phyloP scores from a whole-genome alignment of 2,113 vertebrate genomes.

The Pomatorhinus ruficollis region DNA sequence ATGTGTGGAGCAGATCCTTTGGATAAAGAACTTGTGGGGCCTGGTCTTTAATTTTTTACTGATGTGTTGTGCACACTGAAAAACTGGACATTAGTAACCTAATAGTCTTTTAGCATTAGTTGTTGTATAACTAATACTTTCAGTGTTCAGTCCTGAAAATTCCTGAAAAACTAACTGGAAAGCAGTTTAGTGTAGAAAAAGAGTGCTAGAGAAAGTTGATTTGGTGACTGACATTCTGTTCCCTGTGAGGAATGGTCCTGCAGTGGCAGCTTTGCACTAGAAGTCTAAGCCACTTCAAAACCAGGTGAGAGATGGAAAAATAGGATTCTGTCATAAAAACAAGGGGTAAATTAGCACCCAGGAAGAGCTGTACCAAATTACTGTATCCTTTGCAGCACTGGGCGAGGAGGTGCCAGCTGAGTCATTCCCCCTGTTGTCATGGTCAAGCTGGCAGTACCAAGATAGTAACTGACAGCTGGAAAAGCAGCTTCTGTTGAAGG shows the following conservation, averaged over 20 bases:
- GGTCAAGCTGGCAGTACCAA: neutral
- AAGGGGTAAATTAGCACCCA: neutral
- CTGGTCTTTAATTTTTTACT: neutral
- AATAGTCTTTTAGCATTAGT: neutral
- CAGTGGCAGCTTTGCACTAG: neutral
- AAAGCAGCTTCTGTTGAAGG: neutral
- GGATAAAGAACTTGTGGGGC: neutral
- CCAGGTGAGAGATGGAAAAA: neutral
- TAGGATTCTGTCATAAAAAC: neutral
- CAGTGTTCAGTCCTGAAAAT: neutral
- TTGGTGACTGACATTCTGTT: neutral
- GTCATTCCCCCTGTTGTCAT: neutral
- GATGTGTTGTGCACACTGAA: neutral
- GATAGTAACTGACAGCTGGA: constrained; percentile 24
- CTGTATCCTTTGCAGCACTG: neutral
- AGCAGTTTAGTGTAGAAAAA: neutral
- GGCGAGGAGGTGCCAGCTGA: neutral
- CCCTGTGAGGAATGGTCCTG: neutral
- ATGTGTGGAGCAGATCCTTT: neutral
- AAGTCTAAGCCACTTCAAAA: neutral
- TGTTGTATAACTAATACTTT: neutral
- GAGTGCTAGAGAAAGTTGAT: neutral
- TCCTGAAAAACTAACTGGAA: neutral
- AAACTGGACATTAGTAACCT: neutral
- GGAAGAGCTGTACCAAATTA: neutral